Base-by-base conservation (phyloP, 2,797 vertebrate species). In the Triplophysa bombifrons region DNA sequence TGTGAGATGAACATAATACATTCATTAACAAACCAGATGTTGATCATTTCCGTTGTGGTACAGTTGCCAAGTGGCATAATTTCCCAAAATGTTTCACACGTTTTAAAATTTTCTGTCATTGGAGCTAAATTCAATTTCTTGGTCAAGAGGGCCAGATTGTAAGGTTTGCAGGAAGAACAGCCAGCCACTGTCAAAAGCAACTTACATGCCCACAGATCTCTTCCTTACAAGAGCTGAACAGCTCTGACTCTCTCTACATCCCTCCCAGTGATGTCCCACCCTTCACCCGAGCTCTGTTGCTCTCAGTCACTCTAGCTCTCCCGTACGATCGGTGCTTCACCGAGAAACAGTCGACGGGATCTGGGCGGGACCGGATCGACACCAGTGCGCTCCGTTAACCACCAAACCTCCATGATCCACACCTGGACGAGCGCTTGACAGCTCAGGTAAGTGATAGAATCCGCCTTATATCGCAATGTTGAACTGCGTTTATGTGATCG, bases 341-440 rank as follows among this genome's bases (percentile, higher is more conserved):
- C 41, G 71, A 60, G 55, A 83, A 80, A 89, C 84, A 87, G 89
- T 82, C 84, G 83, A 63, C 85, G 84, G 84, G 86, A 83, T 87
- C 76, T 85, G 85, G 81, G 85, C 82, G 50, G 85, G 55, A 87
- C 86, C 86, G 88, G 86, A 89, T 78, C 84, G 86, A 87, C 79
- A 86, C 84, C 27, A 48, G 80, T 83, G 78, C 51, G 76, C 87
- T 86, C 85, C 88, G 80, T 89, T 68, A 80, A 87, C 56, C 75
- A 55, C 44, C 63, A 51, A 66, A 76, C 65, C 80, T 88, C 88
- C 85, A 89, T 87, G 89, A 72, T 91, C 84, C 84, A 85, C 86
- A 86, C 80, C 83, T 89, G 90, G 89, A 89, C 88, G 86, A 86
- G 84, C 74, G 86, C 89, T 83, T 92, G 90, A 91, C 86, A 85